Evolutionary conservation across 2,113 vertebrate genomes (phyloP).

Genomic region (Poeciliopsis occidentalis): DNA sequence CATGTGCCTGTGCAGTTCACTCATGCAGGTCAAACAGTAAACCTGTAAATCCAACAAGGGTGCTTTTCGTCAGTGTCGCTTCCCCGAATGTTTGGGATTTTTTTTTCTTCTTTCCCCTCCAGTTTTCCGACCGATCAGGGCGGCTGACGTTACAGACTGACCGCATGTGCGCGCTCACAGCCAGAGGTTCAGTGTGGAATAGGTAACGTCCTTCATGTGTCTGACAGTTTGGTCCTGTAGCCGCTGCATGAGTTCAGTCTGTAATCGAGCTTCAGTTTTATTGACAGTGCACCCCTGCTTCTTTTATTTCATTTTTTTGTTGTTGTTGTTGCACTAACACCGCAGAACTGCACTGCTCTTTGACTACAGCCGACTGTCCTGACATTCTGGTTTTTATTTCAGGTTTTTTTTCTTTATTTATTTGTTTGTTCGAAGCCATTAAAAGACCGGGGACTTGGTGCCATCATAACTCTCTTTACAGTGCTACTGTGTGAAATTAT

Average conservation of each 20-base stretch:
- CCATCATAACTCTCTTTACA: constrained; percentile 84
- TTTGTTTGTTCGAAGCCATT: constrained; percentile 83
- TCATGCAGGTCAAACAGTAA: constrained; percentile 44
- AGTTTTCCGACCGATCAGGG: constrained; percentile 7
- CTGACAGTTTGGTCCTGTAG: constrained; percentile 1
- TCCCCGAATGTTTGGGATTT: constrained; percentile 11
- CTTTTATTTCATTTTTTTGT: neutral
- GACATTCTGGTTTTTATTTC: constrained; percentile 62
- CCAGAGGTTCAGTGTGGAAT: neutral
- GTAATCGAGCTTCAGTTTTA: constrained; percentile 2
- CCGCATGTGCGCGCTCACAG: neutral
- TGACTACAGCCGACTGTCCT: constrained; percentile 77
- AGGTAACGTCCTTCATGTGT: neutral
- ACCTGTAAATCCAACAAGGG: constrained; percentile 46
- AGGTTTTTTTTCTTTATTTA: constrained; percentile 47
- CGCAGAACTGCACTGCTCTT: constrained; percentile 78
- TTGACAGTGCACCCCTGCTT: constrained; percentile 12
- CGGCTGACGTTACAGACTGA: neutral
- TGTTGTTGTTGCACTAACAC: constrained; percentile 35
- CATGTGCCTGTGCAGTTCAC: constrained; percentile 62
- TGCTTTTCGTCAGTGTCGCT: constrained; percentile 51
- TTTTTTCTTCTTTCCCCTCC: neutral
- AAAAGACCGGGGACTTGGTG: constrained; percentile 84
- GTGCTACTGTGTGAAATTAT: constrained; percentile 88
- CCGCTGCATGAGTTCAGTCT: constrained; percentile 6